A percentile compares a stretch with the other conserved stretches of the same genome.
Conservation (phyloP, 2,888 invertebrate genomes). For the Polyommatus iphigenia region DNA sequence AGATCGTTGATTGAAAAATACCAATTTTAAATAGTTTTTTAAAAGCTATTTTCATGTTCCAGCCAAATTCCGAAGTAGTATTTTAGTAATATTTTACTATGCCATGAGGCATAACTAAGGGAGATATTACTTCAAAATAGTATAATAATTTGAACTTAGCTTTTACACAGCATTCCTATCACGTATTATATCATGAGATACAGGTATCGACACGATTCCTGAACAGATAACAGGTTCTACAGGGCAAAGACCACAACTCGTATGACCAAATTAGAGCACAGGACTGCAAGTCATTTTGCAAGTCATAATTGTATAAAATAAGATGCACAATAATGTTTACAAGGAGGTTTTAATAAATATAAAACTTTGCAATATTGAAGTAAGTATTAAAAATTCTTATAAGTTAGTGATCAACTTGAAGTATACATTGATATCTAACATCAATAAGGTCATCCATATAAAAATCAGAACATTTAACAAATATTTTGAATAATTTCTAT, state of each 20-base stretch:
- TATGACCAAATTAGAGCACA: neutral
- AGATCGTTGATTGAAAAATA: neutral
- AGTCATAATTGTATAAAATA: no score
- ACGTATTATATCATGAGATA: neutral
- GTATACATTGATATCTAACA: neutral
- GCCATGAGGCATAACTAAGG: neutral
- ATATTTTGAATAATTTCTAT: neutral
- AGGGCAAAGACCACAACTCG: neutral
- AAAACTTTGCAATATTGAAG: neutral
- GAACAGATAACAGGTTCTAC: neutral
- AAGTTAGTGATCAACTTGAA: neutral
- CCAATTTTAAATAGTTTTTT: neutral
- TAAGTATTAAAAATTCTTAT: no score
- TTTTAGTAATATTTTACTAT: neutral
- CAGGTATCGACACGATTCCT: no score
- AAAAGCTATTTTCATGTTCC: neutral
- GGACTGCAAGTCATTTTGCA: neutral
- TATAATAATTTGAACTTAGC: neutral
- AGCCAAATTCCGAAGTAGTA: neutral
- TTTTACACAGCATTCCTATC: neutral
- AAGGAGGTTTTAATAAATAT: no score
- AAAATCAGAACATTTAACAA: slow-evolving; percentile 4
- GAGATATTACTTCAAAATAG: neutral
- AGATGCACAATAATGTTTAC: no score
- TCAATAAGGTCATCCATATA: neutral